Conservation (phyloP, 2,797 vertebrate species). For the Cephalopachus bancanus region DNA sequence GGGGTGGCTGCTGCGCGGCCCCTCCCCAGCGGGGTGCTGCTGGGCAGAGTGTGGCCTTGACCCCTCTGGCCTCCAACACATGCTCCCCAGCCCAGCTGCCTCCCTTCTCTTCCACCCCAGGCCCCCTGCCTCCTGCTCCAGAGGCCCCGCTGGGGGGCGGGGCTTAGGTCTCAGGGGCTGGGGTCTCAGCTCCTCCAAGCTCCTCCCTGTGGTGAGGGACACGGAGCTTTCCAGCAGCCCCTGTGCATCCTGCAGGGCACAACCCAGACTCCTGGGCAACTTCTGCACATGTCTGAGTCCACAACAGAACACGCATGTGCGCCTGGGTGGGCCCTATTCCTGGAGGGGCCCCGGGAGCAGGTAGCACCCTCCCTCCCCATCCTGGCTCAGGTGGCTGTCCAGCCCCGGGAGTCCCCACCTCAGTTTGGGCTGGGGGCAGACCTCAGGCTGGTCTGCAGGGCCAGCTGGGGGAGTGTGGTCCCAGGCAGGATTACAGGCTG, state of each 20-base stretch:
- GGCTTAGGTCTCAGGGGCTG: background rate
- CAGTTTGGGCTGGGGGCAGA: background rate
- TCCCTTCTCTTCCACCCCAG: background rate
- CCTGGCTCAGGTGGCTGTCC: background rate
- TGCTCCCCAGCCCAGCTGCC: background rate
- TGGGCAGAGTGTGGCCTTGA: fast-evolving
- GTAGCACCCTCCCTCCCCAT: background rate
- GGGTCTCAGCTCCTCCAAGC: background rate
- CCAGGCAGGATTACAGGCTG: background rate
- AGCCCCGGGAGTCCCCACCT: background rate
- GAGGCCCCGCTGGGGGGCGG: too few species aligned
- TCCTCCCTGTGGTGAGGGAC: fast-evolving
- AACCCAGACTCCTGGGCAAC: background rate
- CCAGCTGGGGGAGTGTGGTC: background rate
- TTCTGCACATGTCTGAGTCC: background rate
- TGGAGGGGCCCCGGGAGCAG: background rate
- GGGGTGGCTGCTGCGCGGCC: fast-evolving
- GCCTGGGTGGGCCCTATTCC: background rate
- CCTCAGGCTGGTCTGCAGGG: background rate
- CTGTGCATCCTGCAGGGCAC: background rate
- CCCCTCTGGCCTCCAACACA: background rate
- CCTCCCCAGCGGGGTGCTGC: background rate
- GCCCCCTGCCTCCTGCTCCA: background rate
- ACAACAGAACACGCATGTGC: background rate
- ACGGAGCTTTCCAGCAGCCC: fast-evolving